Evolutionary conservation across 2,888 invertebrate genomes (phyloP), one percentile per base, ranked within the genome.

Genomic region (Caenorhabditis angaria): DNA sequence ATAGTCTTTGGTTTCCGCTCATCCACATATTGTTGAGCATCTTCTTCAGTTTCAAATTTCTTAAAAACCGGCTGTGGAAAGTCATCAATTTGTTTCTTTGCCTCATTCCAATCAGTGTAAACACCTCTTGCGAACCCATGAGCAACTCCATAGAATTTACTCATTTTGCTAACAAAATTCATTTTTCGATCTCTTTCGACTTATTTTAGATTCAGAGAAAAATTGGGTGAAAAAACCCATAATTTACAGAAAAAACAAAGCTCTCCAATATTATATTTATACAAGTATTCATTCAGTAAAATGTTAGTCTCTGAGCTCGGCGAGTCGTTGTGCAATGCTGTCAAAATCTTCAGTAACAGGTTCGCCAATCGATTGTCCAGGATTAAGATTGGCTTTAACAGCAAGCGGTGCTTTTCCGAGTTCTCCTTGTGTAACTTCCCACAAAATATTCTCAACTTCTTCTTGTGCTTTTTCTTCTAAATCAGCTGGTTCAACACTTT

Each of bases 391-490:
- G 59, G 70, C 77, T 60, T 73, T 78, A 51, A 78, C 75, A 1
- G 84, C 85, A 1, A 68, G 62, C 0, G 86, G 86, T 6, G 85
- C 85, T 66, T 82, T 83, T 47, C 84, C 84, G 53, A 86, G 77
- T 62, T 86, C 85, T 53, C 85, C 86, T 47, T 80, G 80, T 0
- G 86, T 86, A 29, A 86, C 82, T 69, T 86, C 85, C 82, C 83
- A 85, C 8, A 85, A 80, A n/a, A 85, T 81, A 50, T 79, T 80
- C 58, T 85, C 85, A 8, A 85, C 83, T 71, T 85, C 85, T 54
- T 80, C 81, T 81, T 96, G 94, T 5, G 95, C 97, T 82, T 94
- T 94, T 84, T 97, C 96, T 86, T 99, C 99, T 91, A 97, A 91
- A 87, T 96, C 95, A 83, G 96, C 95, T 0, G 85, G 83, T 83